These are phyloP conservation scores for Hipposideros larvatus DNA, from an alignment of 2,797 vertebrate species.

Conservation along the genomic window DNA sequence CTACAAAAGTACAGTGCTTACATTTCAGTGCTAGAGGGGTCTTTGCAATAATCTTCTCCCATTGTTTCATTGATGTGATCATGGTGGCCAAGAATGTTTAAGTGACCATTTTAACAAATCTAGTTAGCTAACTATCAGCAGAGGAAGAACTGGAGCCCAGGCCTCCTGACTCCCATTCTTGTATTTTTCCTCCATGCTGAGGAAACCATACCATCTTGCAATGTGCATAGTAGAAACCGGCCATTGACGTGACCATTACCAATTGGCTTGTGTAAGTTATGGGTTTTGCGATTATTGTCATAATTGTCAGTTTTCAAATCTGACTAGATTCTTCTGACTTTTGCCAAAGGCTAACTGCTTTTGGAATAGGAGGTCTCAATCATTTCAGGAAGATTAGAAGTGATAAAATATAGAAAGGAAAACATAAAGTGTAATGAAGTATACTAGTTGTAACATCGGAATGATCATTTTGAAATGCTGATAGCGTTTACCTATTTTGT, in stretches of 20 bases:
- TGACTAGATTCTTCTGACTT: background rate
- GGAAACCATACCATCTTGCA: background rate
- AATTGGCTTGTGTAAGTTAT: background rate
- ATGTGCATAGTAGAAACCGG: background rate
- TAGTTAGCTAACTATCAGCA: background rate
- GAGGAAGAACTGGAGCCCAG: background rate
- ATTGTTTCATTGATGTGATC: slow-evolving; percentile 10
- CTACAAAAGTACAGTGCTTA: background rate
- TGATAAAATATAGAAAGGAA: background rate
- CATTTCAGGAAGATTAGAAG: slow-evolving; percentile 29
- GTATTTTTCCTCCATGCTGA: background rate
- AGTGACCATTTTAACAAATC: slow-evolving; percentile 4
- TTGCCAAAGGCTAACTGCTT: background rate
- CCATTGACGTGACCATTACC: background rate
- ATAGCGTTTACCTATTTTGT: background rate
- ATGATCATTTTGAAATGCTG: slow-evolving; percentile 20
- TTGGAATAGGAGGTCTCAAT: background rate
- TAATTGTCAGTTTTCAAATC: slow-evolving; percentile 9
- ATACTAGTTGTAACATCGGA: background rate
- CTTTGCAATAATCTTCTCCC: background rate
- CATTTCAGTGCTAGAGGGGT: background rate
- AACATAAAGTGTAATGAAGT: background rate
- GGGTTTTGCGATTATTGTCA: background rate
- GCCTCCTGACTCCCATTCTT: background rate
- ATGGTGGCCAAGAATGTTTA: background rate